Conservation (phyloP, 2,888 invertebrate genomes). For the Aphrophora alni region DNA sequence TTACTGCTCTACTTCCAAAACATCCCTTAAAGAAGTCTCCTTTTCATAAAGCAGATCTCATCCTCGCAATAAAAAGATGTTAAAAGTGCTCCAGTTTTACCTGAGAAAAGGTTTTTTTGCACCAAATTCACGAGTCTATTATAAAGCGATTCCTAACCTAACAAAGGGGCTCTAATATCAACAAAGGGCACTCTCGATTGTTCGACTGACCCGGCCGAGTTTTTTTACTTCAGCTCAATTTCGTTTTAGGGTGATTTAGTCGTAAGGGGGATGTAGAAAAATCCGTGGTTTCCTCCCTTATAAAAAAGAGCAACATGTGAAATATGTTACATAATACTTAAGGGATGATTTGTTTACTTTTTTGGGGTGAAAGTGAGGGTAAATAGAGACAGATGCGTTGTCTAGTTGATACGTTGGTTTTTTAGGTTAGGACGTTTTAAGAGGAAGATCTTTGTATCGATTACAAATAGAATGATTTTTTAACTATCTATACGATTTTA, state of each 20-base stretch:
- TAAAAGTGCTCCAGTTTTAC: not conserved
- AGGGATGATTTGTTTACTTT: conserved; percentile 34
- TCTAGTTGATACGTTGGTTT: not conserved
- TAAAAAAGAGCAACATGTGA: conserved; percentile 33
- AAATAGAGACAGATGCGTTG: conserved; percentile 27
- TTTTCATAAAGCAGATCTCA: not conserved
- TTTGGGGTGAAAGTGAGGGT: conserved; percentile 13
- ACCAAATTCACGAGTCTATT: not conserved
- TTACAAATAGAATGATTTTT: too few relatives aligned
- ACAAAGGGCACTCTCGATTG: conserved; percentile 6
- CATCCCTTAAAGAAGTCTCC: not conserved
- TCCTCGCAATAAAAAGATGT: not conserved
- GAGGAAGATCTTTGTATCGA: not conserved
- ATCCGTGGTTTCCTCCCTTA: not conserved
- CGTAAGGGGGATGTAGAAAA: conserved; percentile 4
- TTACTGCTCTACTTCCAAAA: too few relatives aligned
- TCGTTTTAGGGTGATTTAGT: conserved; percentile 28
- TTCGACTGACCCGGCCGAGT: conserved; percentile 1
- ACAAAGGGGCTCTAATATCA: conserved; percentile 6
- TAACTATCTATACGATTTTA: too few relatives aligned
- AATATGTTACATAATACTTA: conserved; percentile 40
- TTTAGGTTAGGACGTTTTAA: not conserved
- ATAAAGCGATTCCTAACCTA: not conserved
- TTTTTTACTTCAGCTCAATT: conserved; percentile 30
- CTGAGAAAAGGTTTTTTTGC: not conserved